Conservation (phyloP, 2,797 vertebrate species). For the Sebastolobus altivelis region DNA sequence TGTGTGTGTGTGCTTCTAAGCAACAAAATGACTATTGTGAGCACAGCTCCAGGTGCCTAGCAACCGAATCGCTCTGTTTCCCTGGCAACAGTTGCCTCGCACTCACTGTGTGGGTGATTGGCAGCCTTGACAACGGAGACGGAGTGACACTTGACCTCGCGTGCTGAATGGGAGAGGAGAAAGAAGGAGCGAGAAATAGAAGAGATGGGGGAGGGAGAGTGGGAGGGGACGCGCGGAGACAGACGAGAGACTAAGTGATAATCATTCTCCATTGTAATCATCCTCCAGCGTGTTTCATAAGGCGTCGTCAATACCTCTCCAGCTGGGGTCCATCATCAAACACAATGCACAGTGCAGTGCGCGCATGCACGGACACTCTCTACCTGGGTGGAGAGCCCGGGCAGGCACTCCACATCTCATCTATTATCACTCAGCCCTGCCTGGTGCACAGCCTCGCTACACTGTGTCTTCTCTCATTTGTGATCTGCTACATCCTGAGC, state of each 20-base stretch:
- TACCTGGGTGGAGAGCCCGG: conserved; percentile 73
- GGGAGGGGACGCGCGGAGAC: conserved; percentile 65
- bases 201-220: conserved; percentile 61
- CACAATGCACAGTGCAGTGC: conserved; percentile 70
- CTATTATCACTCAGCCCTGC: conserved; percentile 78
- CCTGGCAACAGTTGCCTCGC: conserved; percentile 88
- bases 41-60: conserved; percentile 87
- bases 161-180: conserved; percentile 80
- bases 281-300: conserved; percentile 80
- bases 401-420: conserved; percentile 80
- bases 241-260: conserved; percentile 80
- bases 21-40: conserved; percentile 87
- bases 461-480: conserved; percentile 75
- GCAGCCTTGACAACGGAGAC: conserved; percentile 85
- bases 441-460: conserved; percentile 68
- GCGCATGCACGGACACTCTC: conserved; percentile 68
- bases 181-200: conserved; percentile 66
- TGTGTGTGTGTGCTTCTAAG: conserved; percentile 74
- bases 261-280: conserved; percentile 84
- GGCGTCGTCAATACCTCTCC: conserved; percentile 79
- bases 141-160: conserved; percentile 86
- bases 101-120: conserved; percentile 86
- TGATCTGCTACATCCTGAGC: conserved; percentile 68
- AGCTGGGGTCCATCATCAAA: conserved; percentile 82
- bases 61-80: conserved; percentile 87